These are phyloP conservation scores for Eublepharis macularius DNA, from an alignment of 2,113 vertebrate species.

Conservation along the genomic window DNA sequence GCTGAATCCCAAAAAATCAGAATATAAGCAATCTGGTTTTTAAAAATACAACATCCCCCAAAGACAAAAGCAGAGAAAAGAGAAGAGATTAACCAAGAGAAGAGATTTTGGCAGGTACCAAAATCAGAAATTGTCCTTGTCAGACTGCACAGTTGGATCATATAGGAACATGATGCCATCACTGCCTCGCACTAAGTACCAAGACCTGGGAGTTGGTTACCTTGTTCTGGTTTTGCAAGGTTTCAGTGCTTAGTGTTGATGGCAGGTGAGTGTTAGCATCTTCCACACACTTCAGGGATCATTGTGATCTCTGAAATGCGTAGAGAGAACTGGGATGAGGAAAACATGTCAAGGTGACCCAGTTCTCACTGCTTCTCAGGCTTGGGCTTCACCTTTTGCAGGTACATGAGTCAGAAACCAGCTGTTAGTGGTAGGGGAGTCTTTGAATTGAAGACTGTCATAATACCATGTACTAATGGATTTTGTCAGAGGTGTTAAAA, in stretches of 20 bases:
- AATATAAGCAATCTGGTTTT: too few species aligned
- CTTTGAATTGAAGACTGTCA: conserved; percentile 28
- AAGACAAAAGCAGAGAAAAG: too few species aligned
- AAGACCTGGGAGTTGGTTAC: background rate
- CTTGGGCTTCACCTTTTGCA: background rate
- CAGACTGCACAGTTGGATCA: too few species aligned
- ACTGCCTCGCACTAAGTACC: conserved; percentile 25
- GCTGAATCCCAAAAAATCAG: too few species aligned
- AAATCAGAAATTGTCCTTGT: too few species aligned
- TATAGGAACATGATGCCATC: background rate
- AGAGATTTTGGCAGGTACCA: too few species aligned
- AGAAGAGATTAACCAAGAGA: too few species aligned
- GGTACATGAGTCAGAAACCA: conserved; percentile 12
- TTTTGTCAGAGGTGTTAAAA: background rate
- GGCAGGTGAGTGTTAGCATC: background rate
- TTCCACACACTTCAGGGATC: conserved; percentile 5
- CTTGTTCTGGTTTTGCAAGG: background rate
- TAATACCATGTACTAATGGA: conserved; percentile 15
- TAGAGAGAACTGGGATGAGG: background rate
- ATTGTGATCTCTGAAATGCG: background rate
- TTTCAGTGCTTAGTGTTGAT: background rate
- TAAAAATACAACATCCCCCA: too few species aligned
- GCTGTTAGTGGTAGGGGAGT: conserved; percentile 9
- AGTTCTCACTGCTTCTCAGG: background rate
- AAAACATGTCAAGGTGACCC: conserved; percentile 35